Conservation (phyloP, 2,113 vertebrate species). For the Pedetes capensis region DNA sequence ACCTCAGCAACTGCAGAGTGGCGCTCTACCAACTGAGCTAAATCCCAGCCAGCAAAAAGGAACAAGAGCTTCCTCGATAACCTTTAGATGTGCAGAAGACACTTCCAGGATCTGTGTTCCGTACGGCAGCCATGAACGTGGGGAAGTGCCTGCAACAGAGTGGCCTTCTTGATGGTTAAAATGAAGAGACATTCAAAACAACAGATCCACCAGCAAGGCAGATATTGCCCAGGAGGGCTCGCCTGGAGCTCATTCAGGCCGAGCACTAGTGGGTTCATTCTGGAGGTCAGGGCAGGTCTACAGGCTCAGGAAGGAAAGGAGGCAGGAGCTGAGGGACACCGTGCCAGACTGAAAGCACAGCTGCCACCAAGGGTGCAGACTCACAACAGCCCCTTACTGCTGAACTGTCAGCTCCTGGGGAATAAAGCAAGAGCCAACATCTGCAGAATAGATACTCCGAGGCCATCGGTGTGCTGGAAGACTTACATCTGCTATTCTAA, state of each 20-base stretch:
- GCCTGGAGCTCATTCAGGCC: neutral
- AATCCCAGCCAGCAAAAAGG: neutral
- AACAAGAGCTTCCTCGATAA: conserved; percentile 5
- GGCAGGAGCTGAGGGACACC: neutral
- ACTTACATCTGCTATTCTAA: neutral
- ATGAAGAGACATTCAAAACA: neutral
- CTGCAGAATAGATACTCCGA: neutral
- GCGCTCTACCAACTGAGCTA: no score
- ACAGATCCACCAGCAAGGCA: neutral
- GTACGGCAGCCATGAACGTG: conserved; percentile 55
- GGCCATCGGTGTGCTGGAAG: neutral
- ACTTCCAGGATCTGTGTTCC: conserved; percentile 44
- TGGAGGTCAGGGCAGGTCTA: neutral
- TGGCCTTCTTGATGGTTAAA: neutral
- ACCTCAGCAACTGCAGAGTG: no score
- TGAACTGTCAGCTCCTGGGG: neutral
- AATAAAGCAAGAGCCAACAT: neutral
- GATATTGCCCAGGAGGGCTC: neutral
- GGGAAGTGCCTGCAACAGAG: conserved; percentile 45
- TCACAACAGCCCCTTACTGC: neutral
- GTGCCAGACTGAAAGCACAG: neutral
- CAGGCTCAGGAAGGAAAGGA: neutral
- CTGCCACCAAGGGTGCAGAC: neutral
- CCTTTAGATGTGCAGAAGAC: conserved; percentile 52
- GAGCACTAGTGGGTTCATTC: neutral